A percentile compares a stretch with the other conserved stretches of the same genome.
Evolutionary conservation across 2,113 vertebrate genomes (phyloP).

Genomic region (Fregetta grallaria): DNA sequence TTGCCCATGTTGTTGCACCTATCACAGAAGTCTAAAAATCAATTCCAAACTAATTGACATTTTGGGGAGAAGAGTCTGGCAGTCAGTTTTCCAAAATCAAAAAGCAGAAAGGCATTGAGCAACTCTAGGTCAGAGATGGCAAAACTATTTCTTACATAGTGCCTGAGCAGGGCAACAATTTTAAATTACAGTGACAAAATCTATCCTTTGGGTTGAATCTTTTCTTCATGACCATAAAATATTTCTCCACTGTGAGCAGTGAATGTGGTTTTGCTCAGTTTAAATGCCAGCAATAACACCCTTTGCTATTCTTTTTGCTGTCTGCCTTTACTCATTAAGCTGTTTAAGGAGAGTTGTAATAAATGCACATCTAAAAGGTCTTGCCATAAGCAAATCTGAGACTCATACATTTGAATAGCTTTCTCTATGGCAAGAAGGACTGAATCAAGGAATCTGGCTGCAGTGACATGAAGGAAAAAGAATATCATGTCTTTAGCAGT

Average conservation of each 20-base stretch:
- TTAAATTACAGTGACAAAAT: background rate
- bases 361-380: background rate
- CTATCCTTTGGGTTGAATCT: background rate
- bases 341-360: constrained; percentile 9
- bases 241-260: background rate
- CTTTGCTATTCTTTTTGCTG: constrained; percentile 6
- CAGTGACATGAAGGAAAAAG: background rate
- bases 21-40: background rate
- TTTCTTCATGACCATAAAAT: background rate
- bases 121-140: background rate
- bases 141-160: background rate
- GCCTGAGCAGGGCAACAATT: background rate
- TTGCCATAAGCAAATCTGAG: background rate
- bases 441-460: background rate
- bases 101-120: background rate
- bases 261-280: background rate
- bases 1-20: background rate
- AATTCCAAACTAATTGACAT: constrained; percentile 29
- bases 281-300: background rate
- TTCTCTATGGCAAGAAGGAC: background rate
- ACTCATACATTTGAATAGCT: background rate
- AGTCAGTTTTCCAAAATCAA: background rate
- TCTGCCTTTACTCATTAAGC: background rate
- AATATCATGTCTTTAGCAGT: background rate
- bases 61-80: background rate